These are phyloP conservation scores for Passer domesticus DNA, from an alignment of 2,113 vertebrate species.

Conservation along the genomic window DNA sequence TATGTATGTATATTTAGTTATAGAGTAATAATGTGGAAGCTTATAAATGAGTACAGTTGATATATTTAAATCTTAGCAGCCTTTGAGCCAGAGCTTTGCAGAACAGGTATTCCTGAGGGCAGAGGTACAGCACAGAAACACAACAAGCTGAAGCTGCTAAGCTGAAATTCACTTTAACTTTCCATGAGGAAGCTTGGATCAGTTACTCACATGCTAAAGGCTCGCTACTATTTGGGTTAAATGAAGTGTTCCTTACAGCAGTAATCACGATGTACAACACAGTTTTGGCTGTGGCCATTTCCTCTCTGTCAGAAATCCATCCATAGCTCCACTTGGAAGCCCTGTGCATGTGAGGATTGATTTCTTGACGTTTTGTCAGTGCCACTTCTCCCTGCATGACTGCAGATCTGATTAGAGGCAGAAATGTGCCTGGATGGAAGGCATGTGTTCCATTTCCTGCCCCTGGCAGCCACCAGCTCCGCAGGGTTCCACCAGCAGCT, in stretches of 20 bases:
- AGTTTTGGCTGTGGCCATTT: constrained; percentile 17
- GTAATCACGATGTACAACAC: constrained; percentile 44
- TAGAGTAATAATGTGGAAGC: background rate
- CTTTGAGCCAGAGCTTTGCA: background rate
- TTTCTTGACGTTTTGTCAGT: constrained; percentile 66
- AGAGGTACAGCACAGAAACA: background rate
- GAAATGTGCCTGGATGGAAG: constrained; percentile 56
- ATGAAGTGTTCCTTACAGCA: constrained; percentile 39
- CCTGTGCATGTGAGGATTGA: constrained; percentile 20
- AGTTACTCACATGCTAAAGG: background rate
- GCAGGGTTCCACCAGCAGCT: constrained; percentile 39
- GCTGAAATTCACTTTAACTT: constrained; percentile 31
- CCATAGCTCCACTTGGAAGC: constrained; percentile 16
- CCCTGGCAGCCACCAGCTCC: constrained; percentile 42
- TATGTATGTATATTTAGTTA: background rate
- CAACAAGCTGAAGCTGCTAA: background rate
- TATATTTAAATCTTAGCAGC: background rate
- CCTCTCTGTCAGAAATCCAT: constrained; percentile 29
- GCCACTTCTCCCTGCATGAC: constrained; percentile 61
- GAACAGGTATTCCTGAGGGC: background rate
- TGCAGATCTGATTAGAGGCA: constrained; percentile 65
- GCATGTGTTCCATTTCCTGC: constrained; percentile 74
- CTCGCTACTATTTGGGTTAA: constrained; percentile 2
- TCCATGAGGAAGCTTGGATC: constrained; percentile 9
- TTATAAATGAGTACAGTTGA: background rate